Conservation (phyloP, 2,113 vertebrate species). For the Haplochromis burtoni region DNA sequence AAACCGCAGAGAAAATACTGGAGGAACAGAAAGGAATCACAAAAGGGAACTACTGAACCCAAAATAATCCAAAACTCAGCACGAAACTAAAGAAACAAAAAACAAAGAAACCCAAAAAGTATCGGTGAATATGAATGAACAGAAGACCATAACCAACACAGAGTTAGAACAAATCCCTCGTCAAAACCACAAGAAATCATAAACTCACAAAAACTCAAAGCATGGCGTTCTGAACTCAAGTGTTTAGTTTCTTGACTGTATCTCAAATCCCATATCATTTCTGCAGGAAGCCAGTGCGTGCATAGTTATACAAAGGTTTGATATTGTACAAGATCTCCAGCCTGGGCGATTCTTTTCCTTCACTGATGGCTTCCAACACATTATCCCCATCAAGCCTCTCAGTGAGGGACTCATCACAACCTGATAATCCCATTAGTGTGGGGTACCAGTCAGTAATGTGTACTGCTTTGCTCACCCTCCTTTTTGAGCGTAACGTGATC, state of each 20-base stretch:
- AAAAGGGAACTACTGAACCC: neutral
- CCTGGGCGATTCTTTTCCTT: constrained; percentile 83
- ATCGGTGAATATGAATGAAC: neutral
- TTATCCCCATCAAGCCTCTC: constrained; percentile 84
- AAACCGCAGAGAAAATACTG: neutral
- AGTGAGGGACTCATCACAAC: constrained; percentile 75
- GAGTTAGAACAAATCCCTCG: neutral
- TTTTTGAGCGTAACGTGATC: constrained; percentile 75
- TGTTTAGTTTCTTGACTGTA: constrained; percentile 85
- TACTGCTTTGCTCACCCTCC: constrained; percentile 80
- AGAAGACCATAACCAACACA: neutral
- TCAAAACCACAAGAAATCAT: neutral
- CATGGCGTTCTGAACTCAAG: constrained; percentile 26
- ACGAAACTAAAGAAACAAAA: neutral
- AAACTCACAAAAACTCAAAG: neutral
- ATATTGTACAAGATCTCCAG: constrained; percentile 95
- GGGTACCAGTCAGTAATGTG: constrained; percentile 98
- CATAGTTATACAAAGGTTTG: constrained; percentile 86
- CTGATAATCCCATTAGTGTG: constrained; percentile 83
- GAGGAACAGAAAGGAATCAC: neutral
- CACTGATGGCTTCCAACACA: constrained; percentile 87
- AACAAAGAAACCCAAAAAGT: neutral
- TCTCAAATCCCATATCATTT: constrained; percentile 86
- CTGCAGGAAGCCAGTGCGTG: constrained; percentile 79
- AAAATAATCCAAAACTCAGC: neutral